Percentiles rank a stretch among this genome's conserved stretches.
These are phyloP conservation scores for Apeltes quadracus DNA, from an alignment of 2,113 vertebrate species.

Conservation along the genomic window DNA sequence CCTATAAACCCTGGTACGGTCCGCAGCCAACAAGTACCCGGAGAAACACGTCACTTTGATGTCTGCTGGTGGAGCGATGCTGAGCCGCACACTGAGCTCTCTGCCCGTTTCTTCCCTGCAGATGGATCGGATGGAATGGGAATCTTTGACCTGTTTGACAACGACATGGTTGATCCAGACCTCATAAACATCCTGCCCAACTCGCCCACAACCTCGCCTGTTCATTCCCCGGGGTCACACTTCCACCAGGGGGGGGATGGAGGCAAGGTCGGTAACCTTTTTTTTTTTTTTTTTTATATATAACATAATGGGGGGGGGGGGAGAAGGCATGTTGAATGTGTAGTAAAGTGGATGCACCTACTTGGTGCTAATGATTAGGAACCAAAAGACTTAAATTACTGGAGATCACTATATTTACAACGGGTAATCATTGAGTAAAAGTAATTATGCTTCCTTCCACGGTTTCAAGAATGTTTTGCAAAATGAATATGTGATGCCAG, in stretches of 20 bases:
- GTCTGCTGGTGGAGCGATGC: background rate
- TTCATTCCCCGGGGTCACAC: conserved; percentile 95
- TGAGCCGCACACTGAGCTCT: background rate
- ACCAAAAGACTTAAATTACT: background rate
- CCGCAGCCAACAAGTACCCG: background rate
- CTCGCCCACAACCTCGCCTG: conserved; percentile 90
- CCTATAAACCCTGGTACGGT: conserved; percentile 88
- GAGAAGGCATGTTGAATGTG: too few species aligned
- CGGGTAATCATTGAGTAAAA: too few species aligned
- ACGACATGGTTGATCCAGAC: conserved; percentile 93
- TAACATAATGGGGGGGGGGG: too few species aligned
- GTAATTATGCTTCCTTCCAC: background rate
- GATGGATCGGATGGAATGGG: conserved; percentile 94
- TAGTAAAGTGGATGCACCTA: background rate
- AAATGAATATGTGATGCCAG: background rate
- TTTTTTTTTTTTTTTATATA: background rate
- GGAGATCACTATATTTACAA: background rate
- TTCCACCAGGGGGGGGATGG: conserved; percentile 93
- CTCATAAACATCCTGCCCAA: conserved; percentile 97
- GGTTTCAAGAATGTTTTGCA: background rate
- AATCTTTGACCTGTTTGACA: conserved; percentile 92
- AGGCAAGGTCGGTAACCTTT: conserved; percentile 86
- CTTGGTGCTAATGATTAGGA: background rate
- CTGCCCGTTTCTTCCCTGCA: conserved; percentile 50
- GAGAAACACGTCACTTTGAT: background rate